Evolutionary conservation across 1,140 invertebrate species (phyloP).

Genomic region (Papilio machaon): DNA sequence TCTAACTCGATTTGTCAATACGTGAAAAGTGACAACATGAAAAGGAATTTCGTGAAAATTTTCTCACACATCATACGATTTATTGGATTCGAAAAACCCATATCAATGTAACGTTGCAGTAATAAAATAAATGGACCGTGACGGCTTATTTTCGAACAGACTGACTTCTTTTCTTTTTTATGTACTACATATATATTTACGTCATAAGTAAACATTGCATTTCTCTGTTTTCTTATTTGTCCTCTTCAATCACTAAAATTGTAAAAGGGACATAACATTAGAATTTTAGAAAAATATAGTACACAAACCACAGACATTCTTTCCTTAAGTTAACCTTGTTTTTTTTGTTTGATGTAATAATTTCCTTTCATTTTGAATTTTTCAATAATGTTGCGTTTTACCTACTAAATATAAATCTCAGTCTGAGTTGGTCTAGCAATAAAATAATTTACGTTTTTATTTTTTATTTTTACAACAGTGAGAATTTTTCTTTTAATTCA

Average conservation of each 20-base stretch:
- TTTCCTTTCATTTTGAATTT: too few species aligned
- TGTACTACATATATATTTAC: neutral
- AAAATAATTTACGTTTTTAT: neutral
- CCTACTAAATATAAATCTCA: too few species aligned
- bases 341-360: too few species aligned
- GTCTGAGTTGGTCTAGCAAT: too few species aligned
- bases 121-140: slow-evolving; percentile 15
- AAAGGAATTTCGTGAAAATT: slow-evolving; percentile 8
- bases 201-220: neutral
- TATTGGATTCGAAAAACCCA: slow-evolving; percentile 22
- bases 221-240: too few species aligned
- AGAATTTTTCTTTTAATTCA: neutral
- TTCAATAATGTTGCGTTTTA: too few species aligned
- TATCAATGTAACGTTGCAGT: slow-evolving; percentile 10
- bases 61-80: slow-evolving; percentile 2
- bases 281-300: too few species aligned
- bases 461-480: neutral
- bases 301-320: too few species aligned
- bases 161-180: neutral
- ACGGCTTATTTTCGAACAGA: neutral
- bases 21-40: slow-evolving; percentile 24
- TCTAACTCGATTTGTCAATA: slow-evolving; percentile 26
- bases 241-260: too few species aligned
- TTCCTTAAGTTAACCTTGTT: too few species aligned
- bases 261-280: too few species aligned